These are phyloP conservation scores for Neodiprion fabricii DNA, from an alignment of 1,140 invertebrate genomes.

Conservation along the genomic window DNA sequence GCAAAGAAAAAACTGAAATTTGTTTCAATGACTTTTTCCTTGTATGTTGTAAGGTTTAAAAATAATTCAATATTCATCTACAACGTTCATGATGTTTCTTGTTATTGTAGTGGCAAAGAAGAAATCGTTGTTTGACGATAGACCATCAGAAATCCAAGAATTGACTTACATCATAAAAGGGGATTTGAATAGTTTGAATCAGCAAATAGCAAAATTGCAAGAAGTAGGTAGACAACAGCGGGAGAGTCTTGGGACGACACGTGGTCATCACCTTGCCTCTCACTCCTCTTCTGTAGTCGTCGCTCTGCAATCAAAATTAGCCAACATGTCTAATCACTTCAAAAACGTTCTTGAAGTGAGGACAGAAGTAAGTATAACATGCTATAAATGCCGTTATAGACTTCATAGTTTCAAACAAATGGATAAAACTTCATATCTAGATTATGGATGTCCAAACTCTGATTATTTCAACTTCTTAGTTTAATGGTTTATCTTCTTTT, in stretches of 20 bases:
- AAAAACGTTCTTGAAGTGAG: conserved; percentile 86
- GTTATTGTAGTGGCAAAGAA: conserved; percentile 89
- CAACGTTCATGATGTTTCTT: conserved; percentile 29
- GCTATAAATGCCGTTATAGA: conserved; percentile 1
- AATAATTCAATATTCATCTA: conserved; percentile 16
- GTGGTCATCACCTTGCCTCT: conserved; percentile 85
- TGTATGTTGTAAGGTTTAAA: background rate
- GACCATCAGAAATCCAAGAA: conserved; percentile 95
- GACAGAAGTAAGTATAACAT: conserved; percentile 69
- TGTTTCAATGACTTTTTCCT: conserved; percentile 13
- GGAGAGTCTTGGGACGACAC: conserved; percentile 60
- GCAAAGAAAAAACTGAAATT: conserved; percentile 9
- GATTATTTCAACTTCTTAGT: conserved; percentile 16
- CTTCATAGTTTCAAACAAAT: background rate
- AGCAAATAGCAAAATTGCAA: conserved; percentile 91
- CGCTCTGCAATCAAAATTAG: conserved; percentile 92
- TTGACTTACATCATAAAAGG: conserved; percentile 97
- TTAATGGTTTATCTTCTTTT: conserved; percentile 9
- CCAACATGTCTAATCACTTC: conserved; percentile 96
- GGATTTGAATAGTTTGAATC: conserved; percentile 93
- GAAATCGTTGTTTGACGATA: conserved; percentile 96
- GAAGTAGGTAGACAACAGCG: conserved; percentile 77
- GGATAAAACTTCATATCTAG: too few relatives aligned
- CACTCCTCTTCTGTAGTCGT: conserved; percentile 97
- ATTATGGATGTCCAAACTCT: conserved; percentile 9